phyloP scores from a whole-genome alignment of 2,113 vertebrate genomes.

The Naja naja region DNA sequence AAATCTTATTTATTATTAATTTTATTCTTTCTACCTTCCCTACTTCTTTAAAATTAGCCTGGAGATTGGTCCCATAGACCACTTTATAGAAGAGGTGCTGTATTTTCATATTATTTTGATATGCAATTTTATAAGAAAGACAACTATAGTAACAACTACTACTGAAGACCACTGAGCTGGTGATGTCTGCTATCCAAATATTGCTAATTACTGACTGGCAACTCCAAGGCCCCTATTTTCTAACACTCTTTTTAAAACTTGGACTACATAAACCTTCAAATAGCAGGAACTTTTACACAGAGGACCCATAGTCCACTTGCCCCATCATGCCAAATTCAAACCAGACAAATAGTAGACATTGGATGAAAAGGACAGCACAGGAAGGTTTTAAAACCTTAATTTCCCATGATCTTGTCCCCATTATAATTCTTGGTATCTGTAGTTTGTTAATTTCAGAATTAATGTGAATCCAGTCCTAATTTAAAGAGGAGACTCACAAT shows the following conservation, averaged over 20 bases:
- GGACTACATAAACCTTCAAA: not conserved
- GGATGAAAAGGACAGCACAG: not conserved
- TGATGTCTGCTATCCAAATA: not conserved
- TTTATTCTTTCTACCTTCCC: not conserved
- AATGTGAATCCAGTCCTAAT: not conserved
- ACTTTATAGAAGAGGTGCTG: not conserved
- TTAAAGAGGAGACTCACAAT: not conserved
- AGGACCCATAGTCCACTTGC: not conserved
- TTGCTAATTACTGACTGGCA: not conserved
- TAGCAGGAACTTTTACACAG: not conserved
- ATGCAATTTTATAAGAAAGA: not conserved
- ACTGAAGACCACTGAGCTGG: not conserved
- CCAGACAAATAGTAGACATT: not conserved
- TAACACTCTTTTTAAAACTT: not conserved
- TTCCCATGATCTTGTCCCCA: not conserved
- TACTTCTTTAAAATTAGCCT: not conserved
- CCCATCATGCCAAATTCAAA: not conserved
- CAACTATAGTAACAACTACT: not conserved
- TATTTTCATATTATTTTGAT: not conserved
- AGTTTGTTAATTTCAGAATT: not conserved
- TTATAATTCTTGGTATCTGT: not conserved
- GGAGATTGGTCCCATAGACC: not conserved
- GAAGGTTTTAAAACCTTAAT: not conserved
- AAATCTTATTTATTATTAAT: not conserved
- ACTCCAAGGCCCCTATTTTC: not conserved